Base-by-base conservation (phyloP, 1,140 invertebrate genomes). In the Drosophila pruinosa region DNA sequence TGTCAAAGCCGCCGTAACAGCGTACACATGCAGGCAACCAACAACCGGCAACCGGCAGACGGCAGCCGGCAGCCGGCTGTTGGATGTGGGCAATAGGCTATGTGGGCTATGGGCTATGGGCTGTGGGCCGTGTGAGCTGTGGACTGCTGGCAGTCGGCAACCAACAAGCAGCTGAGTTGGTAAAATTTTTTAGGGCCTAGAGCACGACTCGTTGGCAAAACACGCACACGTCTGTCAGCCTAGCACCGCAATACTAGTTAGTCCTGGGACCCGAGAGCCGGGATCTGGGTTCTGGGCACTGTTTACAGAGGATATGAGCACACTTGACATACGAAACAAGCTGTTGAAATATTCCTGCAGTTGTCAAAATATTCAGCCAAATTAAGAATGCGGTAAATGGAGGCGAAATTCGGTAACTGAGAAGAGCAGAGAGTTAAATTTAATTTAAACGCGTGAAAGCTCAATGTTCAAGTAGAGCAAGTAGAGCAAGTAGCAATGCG, bases 251-350 rank as follows among this genome's bases (percentile, higher is more conserved):
- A 69, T 67, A 56, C 61, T 86, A 69, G 64, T 59, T 63, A 63
- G 54, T 53, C 43, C 36, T 22, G 38, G 50, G 58, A 26, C 34
- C 24, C 7, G 6, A 10, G 41, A 22, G 4, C 14, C 17, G 36
- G 36, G 41, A 43, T 26, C 21, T 47, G 43, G 21, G 43, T 12
- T 2, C n/a, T 26, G 19, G 41, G 41, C 50, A 28, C 57, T 81
- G 74, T 82, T 78, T 81, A 53, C 70, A 74, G 39, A 70, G 73
- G 74, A 77, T 62, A 65, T 63, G 64, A 45, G 47, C 63, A 34
- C 56, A 82, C 70, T 81, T 81, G 78, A 81, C 74, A 82, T 63
- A 70, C 78, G 72, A 81, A 78, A 56, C 74, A 82, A 63, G 75
- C 62, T 73, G 50, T 59, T 53, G 69, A 64, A 54, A 57, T 43